Conservation (phyloP, 2,797 vertebrate species). For the Glyptemys insculpta region DNA sequence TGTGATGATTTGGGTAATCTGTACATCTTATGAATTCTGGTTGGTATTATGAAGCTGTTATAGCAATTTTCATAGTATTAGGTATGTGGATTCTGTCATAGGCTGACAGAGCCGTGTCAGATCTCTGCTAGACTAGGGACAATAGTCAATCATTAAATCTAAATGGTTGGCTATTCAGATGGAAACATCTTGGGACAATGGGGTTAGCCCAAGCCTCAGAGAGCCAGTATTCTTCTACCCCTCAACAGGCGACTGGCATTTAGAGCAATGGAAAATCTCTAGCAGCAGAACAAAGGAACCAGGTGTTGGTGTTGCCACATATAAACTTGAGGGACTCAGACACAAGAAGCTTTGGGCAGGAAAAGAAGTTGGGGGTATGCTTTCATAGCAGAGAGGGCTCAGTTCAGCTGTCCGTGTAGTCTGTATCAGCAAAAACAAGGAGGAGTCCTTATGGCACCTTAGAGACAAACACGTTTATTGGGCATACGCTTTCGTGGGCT, state of each 20-base stretch:
- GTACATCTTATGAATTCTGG: too few species aligned
- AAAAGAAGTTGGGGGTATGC: too few species aligned
- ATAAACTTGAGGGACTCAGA: neutral
- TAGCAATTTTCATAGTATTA: too few species aligned
- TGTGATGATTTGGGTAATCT: too few species aligned
- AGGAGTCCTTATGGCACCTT: too few species aligned
- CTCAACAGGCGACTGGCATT: neutral
- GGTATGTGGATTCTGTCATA: neutral
- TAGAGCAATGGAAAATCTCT: neutral
- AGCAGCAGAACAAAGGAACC: neutral
- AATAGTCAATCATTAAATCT: neutral
- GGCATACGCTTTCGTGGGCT: too few species aligned
- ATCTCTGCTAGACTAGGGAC: neutral
- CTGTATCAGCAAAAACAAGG: too few species aligned
- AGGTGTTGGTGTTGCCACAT: neutral
- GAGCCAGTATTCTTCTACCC: neutral
- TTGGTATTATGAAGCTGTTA: too few species aligned
- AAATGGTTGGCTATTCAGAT: neutral
- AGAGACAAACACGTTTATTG: too few species aligned
- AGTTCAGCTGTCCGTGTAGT: neutral
- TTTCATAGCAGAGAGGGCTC: neutral
- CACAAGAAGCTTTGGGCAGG: neutral
- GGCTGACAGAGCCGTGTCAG: neutral
- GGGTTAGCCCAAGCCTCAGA: neutral
- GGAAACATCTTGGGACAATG: neutral